Base-by-base conservation (phyloP, 2,113 vertebrate genomes). In the Plecturocebus donacophilus region DNA sequence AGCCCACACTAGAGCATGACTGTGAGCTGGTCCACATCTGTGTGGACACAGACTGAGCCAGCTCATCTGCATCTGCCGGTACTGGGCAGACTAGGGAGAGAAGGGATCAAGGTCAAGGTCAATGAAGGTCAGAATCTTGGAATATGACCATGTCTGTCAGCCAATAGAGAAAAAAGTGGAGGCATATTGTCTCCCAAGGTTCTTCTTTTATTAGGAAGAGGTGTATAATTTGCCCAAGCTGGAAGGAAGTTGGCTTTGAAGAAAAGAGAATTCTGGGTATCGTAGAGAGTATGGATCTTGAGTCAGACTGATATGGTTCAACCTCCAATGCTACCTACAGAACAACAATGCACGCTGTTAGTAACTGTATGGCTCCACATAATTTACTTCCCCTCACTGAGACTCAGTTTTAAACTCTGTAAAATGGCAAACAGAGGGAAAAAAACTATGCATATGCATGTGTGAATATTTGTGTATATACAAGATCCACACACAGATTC, bases 1-100 rank as follows among this genome's bases (percentile, higher is more conserved):
- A 40, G 30, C 64, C 95, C 27, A 45, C 23, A 5, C 1, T 38
- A 81, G 68, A 54, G 25, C 16, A 5, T 42, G 47, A 5, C 87
- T 73, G 3, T 5, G 49, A 92, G 68, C 8, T 73, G 86, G 38
- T 25, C 27, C 42, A 12, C 23, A 23, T 14, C 6, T 54, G 71
- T 30, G 0, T 3, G 45, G 0, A 2, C 5, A 5, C 23, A 38
- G 0, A 7, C 47, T 35, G 4, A 8, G 54, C 11, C 3, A 45
- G 66, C 14, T 17, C 1, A 0, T 19, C 27, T 76, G 71, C 27
- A 21, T 61, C 49, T 38, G 58, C 14, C 83, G 56, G 58, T 5
- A 4, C 9, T 10, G 42, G 56, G 58, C 35, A 94, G 52, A 77
- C 40, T 42, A 45, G 54, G 20, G 19, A 40, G 9, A 66, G 42